Evolutionary conservation across 2,888 invertebrate species (phyloP), one percentile per base, ranked within the genome.

Genomic region (Parnassius orleans): DNA sequence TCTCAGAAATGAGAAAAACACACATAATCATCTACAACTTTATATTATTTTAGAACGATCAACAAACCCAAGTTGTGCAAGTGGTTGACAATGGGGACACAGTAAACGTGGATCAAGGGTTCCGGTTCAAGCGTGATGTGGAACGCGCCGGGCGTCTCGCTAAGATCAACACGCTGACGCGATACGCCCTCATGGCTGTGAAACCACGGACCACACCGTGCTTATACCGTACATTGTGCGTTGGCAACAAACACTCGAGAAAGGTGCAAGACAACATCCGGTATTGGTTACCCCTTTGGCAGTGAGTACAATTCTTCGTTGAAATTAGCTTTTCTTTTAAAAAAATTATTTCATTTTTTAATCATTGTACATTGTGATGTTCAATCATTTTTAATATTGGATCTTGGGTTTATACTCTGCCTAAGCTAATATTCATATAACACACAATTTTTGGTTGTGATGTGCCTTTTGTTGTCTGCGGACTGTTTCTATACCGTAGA

Each of bases 251-350:
- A 70, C 92, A 88, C 69, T 94, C 94, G 0, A 92, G 94, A 64
- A 81, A 80, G 33, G 77, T 93, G 57, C 76, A 80, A 0, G 93
- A 93, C 62, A 90, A 86, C 10, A 93, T 93, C 64, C 93, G 93
- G 77, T 92, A 95, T 69, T 95, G 95, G 94, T 83, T 95, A 62
- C 95, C 96, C 0, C 90, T 96, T 66, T 96, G 95, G 95, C 95
- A 95, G 96, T 95, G 89, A 85, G 85, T 86, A 66, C 14, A 47
- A 33, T 33, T 33, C 33, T 33, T 33, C 33, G 33, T 33, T 7
- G 7, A 33, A 7, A 33, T 33, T 0, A 33, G 33, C 7, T 33
- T 33, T 33, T 33, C 33, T 33, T 33, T 33, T 1, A 33, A 33
- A 5, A 33, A 7, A 33, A 7, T 5, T 33, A 33, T 33, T 7